Conservation (phyloP, 2,888 invertebrate species). For the Rhagophthalmus giganteus region DNA sequence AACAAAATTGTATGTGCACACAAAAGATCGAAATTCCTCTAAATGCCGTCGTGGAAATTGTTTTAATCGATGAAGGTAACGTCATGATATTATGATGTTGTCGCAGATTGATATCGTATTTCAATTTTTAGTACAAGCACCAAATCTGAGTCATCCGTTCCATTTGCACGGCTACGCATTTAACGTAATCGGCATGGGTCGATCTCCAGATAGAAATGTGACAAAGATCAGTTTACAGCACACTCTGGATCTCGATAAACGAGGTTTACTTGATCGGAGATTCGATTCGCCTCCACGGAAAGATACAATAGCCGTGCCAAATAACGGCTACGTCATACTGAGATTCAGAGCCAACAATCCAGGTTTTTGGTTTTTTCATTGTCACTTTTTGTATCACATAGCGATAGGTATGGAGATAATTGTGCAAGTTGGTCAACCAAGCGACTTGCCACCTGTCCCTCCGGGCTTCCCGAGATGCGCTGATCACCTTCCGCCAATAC, state of each 20-base stretch:
- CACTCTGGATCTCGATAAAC: slow-evolving; percentile 81
- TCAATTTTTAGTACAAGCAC: slow-evolving; percentile 88
- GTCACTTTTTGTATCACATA: slow-evolving; percentile 93
- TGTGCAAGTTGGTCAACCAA: slow-evolving; percentile 84
- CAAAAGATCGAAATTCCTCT: slow-evolving; percentile 85
- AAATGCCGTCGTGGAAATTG: slow-evolving; percentile 86
- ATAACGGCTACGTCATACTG: slow-evolving; percentile 90
- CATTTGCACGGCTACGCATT: slow-evolving; percentile 88
- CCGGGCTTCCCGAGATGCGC: slow-evolving; percentile 85
- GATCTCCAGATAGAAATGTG: slow-evolving; percentile 85
- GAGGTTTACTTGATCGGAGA: slow-evolving; percentile 82
- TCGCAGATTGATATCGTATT: too few relatives aligned
- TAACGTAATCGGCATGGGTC: slow-evolving; percentile 87
- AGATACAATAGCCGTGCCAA: slow-evolving; percentile 91
- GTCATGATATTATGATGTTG: slow-evolving; percentile 8
- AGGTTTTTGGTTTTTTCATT: slow-evolving; percentile 92
- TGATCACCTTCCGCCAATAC: slow-evolving; percentile 74
- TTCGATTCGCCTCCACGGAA: slow-evolving; percentile 85
- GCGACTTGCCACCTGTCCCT: slow-evolving; percentile 80
- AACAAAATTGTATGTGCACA: slow-evolving; percentile 89
- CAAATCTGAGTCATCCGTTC: slow-evolving; percentile 90
- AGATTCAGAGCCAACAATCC: slow-evolving; percentile 90
- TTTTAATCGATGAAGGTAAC: slow-evolving; percentile 86
- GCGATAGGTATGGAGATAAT: slow-evolving; percentile 90
- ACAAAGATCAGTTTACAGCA: slow-evolving; percentile 87